phyloP scores from a whole-genome alignment of 2,888 invertebrate species.

The Agriopis leucophaearia region DNA sequence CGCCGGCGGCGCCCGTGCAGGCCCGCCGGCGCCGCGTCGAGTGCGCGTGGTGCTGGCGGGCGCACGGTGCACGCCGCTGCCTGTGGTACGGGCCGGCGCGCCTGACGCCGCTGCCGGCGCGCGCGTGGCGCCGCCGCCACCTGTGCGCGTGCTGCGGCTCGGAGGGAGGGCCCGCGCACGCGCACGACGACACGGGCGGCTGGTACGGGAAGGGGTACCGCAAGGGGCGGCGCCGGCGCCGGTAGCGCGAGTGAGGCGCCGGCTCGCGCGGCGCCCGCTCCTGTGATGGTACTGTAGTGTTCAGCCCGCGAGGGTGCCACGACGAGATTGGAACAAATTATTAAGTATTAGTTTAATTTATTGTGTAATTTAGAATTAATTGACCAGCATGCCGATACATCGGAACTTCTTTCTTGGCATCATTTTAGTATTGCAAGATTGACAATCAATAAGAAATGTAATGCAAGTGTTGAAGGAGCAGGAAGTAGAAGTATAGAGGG shows the following conservation, averaged over 20 bases:
- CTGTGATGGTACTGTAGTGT: neutral
- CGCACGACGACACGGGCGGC: slow-evolving; percentile 77
- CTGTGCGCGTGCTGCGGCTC: slow-evolving; percentile 89
- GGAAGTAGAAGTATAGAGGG: too few relatives aligned
- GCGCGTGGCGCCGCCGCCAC: slow-evolving; percentile 76
- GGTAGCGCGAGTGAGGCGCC: slow-evolving; percentile 62
- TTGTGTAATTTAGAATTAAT: neutral
- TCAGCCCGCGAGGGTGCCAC: neutral
- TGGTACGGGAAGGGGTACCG: slow-evolving; percentile 96
- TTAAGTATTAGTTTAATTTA: neutral
- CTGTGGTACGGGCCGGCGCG: slow-evolving; percentile 85
- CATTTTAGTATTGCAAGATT: neutral
- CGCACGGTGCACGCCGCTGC: slow-evolving; percentile 67
- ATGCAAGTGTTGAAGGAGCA: too few relatives aligned
- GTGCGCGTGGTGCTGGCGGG: slow-evolving; percentile 71
- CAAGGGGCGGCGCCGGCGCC: slow-evolving; percentile 87
- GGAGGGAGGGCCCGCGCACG: slow-evolving; percentile 51
- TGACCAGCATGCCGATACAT: neutral
- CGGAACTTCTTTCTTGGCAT: neutral
- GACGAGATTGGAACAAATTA: neutral
- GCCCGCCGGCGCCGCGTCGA: slow-evolving; percentile 48
- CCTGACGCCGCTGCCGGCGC: slow-evolving; percentile 55
- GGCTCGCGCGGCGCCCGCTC: slow-evolving; percentile 6
- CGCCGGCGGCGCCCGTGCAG: slow-evolving; percentile 36
- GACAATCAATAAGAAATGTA: too few relatives aligned